These are phyloP conservation scores for Apteryx mantelli DNA, from an alignment of 2,113 vertebrate species.

Conservation along the genomic window DNA sequence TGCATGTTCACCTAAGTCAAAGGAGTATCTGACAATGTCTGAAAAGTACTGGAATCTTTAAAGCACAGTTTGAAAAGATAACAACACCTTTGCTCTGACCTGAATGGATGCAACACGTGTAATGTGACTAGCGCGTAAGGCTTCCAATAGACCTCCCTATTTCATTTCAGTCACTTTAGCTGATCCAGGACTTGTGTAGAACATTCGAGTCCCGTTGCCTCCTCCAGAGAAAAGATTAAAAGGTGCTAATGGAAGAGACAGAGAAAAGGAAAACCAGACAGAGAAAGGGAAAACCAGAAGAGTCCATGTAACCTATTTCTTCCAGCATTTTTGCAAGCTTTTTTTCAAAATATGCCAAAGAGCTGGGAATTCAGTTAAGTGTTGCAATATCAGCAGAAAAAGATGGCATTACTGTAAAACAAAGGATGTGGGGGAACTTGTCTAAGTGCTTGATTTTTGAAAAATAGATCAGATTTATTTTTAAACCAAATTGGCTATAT, in stretches of 20 bases:
- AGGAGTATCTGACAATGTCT: background rate
- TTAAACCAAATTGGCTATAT: background rate
- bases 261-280: background rate
- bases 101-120: background rate
- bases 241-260: background rate
- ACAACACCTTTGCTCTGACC: background rate
- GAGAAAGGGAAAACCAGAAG: background rate
- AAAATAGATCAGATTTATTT: background rate
- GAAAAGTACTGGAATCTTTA: background rate
- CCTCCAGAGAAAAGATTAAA: background rate
- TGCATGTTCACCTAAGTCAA: background rate
- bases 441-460: background rate
- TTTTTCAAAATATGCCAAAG: background rate
- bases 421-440: background rate
- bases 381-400: background rate
- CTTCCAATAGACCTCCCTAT: background rate
- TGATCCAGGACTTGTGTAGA: background rate
- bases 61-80: background rate
- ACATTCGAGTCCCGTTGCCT: background rate
- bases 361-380: background rate
- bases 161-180: background rate
- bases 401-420: background rate
- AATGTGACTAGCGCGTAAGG: background rate
- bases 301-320: background rate
- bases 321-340: background rate